These are phyloP conservation scores for Eurosta solidaginis DNA, from an alignment of 1,140 invertebrate genomes.

Conservation along the genomic window DNA sequence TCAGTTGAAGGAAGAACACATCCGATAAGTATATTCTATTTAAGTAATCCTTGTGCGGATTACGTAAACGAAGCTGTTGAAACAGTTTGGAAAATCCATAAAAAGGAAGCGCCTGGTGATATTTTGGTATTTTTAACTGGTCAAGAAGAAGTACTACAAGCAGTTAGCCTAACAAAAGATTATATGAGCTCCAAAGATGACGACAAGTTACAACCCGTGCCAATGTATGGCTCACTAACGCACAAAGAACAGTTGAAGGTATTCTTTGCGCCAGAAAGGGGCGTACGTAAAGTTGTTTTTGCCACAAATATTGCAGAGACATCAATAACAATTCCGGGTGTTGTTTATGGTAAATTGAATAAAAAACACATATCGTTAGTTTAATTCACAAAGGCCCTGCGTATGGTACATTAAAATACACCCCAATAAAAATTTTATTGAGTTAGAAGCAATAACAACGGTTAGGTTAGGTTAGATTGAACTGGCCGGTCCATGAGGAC, in stretches of 20 bases:
- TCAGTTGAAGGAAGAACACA: slow-evolving; percentile 87
- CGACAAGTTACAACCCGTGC: slow-evolving; percentile 75
- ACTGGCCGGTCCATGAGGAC: too few relatives aligned
- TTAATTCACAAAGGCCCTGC: too few relatives aligned
- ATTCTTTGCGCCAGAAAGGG: slow-evolving; percentile 77
- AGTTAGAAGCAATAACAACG: too few relatives aligned
- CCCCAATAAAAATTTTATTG: too few relatives aligned
- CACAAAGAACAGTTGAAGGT: slow-evolving; percentile 85
- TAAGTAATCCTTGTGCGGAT: slow-evolving; percentile 84
- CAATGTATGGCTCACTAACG: slow-evolving; percentile 91
- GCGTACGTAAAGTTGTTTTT: slow-evolving; percentile 86
- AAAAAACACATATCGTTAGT: too few relatives aligned
- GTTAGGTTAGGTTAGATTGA: too few relatives aligned
- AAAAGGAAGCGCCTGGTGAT: slow-evolving; percentile 78
- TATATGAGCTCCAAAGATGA: slow-evolving; percentile 67
- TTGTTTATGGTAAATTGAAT: slow-evolving; percentile 69
- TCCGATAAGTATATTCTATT: slow-evolving; percentile 87
- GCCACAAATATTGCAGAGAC: slow-evolving; percentile 98
- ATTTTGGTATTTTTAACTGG: slow-evolving; percentile 94
- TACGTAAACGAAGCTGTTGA: slow-evolving; percentile 89
- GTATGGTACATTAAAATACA: too few relatives aligned
- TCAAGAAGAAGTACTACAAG: slow-evolving; percentile 86
- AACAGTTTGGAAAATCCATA: slow-evolving; percentile 88
- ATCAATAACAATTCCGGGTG: slow-evolving; percentile 83
- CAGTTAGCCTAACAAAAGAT: slow-evolving; percentile 70